These are phyloP conservation scores for Nebria brevicollis DNA, from an alignment of 2,888 invertebrate species.

Conservation along the genomic window DNA sequence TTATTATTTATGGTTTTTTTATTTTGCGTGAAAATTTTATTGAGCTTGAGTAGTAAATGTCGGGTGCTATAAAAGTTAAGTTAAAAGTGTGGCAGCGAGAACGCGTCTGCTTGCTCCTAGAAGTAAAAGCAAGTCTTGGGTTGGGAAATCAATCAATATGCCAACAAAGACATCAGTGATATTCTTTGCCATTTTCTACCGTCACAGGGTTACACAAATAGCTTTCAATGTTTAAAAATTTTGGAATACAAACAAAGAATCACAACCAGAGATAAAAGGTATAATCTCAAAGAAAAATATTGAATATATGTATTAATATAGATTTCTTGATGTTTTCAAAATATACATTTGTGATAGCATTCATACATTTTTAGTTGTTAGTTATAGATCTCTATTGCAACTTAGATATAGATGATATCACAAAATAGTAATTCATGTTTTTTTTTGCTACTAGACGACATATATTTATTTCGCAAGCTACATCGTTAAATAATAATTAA, in stretches of 20 bases:
- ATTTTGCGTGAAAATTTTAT: neutral
- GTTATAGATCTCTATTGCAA: too few species aligned
- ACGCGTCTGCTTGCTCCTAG: neutral
- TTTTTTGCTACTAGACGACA: too few species aligned
- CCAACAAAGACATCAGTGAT: neutral
- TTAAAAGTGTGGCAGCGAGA: slow-evolving; percentile 4
- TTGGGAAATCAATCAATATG: neutral
- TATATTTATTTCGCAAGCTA: too few species aligned
- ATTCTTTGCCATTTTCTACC: slow-evolving; percentile 2
- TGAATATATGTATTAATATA: neutral
- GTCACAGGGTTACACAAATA: neutral
- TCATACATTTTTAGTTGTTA: too few species aligned
- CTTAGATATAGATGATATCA: too few species aligned
- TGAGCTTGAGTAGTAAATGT: neutral
- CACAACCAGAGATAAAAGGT: neutral
- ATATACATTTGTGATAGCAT: too few species aligned
- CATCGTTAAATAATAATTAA: too few species aligned
- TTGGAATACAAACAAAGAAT: neutral
- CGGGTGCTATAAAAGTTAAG: neutral
- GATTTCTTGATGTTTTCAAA: neutral
- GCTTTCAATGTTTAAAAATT: neutral
- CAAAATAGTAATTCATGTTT: too few species aligned
- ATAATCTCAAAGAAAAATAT: neutral
- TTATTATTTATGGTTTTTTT: neutral
- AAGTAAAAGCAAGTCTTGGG: slow-evolving; percentile 1